Conservation (phyloP, 1,140 invertebrate species). For the Triops cancriformis region DNA sequence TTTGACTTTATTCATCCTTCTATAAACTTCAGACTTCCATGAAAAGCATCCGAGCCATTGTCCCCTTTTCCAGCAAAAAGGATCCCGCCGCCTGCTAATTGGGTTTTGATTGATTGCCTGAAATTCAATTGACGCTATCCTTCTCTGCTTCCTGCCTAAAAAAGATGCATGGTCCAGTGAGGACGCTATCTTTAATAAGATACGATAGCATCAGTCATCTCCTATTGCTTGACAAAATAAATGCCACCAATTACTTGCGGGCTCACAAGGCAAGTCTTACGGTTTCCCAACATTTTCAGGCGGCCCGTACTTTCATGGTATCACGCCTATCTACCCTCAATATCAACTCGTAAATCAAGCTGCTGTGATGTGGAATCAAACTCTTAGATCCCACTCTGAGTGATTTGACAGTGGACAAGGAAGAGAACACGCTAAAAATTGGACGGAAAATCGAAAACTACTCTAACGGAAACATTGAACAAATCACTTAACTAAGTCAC, state of each 20-base stretch:
- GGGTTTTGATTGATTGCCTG: constrained; percentile 26
- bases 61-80: constrained; percentile 66
- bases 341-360: constrained; percentile 20
- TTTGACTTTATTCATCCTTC: constrained; percentile 34
- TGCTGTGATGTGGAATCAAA: neutral
- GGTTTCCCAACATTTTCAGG: constrained; percentile 15
- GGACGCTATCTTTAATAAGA: neutral
- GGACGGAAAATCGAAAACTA: too few species aligned
- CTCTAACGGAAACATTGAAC: too few species aligned
- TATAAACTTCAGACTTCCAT: constrained; percentile 61
- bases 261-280: neutral
- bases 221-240: too few species aligned
- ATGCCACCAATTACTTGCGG: neutral
- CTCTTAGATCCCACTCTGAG: too few species aligned
- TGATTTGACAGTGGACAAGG: too few species aligned
- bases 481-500: neutral
- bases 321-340: constrained; percentile 27
- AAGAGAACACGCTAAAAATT: too few species aligned
- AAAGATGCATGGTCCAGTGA: neutral
- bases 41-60: constrained; percentile 75
- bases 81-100: constrained; percentile 38
- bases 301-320: constrained; percentile 25
- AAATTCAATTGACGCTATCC: constrained; percentile 26
- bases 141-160: constrained; percentile 4
- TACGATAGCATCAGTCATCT: neutral